Percentiles rank a stretch among this genome's conserved stretches.
These are phyloP conservation scores for Olivierus martensii DNA, from an alignment of 1,140 invertebrate genomes.

Conservation along the genomic window DNA sequence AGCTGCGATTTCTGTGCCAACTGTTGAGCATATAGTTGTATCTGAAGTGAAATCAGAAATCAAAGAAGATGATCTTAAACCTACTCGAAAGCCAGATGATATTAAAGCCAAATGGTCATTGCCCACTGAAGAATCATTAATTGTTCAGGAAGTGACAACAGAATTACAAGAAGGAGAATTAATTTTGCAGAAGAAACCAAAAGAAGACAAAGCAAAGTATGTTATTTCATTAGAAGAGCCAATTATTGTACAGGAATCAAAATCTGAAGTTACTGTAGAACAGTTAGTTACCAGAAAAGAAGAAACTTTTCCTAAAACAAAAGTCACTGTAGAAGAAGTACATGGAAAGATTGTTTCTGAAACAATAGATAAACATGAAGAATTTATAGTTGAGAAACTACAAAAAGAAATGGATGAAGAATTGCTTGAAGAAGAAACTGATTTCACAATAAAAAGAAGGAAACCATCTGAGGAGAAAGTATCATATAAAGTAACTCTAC, in stretches of 20 bases:
- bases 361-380: constrained; percentile 8
- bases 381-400: constrained; percentile 1
- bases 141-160: constrained; percentile 5
- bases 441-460: background rate
- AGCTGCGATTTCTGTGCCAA: background rate
- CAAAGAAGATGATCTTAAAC: constrained; percentile 9
- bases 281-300: background rate
- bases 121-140: constrained; percentile 11
- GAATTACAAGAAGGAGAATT: constrained; percentile 14
- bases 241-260: constrained; percentile 1
- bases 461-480: background rate
- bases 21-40: constrained; percentile 14
- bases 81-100: constrained; percentile 4
- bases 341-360: background rate
- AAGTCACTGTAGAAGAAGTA: background rate
- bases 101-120: constrained; percentile 10
- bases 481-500: no score
- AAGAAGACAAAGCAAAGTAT: constrained; percentile 10
- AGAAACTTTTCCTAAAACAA: background rate
- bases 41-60: constrained; percentile 15
- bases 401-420: constrained; percentile 7
- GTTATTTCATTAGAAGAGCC: background rate
- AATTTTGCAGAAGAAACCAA: constrained; percentile 3
- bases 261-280: constrained; percentile 4
- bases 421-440: constrained; percentile 4